Evolutionary conservation across 2,113 vertebrate genomes (phyloP), one percentile per base, ranked within the genome.

Genomic region (Poicephalus meyeri): DNA sequence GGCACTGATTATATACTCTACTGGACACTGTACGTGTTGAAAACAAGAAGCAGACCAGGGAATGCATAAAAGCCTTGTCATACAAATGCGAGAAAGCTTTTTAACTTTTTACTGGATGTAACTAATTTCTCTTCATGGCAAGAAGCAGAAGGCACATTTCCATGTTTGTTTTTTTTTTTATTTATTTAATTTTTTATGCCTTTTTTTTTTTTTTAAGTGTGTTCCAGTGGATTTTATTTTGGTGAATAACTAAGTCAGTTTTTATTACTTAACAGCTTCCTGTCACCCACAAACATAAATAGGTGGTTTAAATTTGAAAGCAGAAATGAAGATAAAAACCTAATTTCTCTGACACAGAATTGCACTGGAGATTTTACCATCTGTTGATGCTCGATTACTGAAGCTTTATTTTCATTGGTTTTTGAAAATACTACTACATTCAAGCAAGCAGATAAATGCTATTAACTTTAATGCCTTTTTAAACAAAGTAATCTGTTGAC

Each of bases 391-490:
- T 96, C 10, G 11, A 97, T 97, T 97, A 96, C 60, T 91, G 63
- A 97, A 96, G 79, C 35, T 94, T 96, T 97, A 91, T 97, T 97
- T 97, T 97, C 77, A 85, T 61, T 89, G 87, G 28, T 31, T 97
- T 96, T 72, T 71, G 42, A 95, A 96, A 97, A 94, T 91, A 80
- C 60, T 82, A 82, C 79, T 95, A 94, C 58, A 86, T 97, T 97
- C 78, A 96, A 96, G 78, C 52, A 97, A 97, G 91, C 93, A 98
- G 94, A 98, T 97, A 97, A 97, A 97, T 94, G 80, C 61, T 97
- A 97, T 97, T 98, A 98, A 70, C 90, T 96, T 95, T 96, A 97
- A 96, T 97, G 97, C 64, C 64, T 96, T 97, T 97, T 97, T 81
- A 97, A 98, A 97, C 63, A 97, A 97, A 97, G 88, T 97, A 97